These are phyloP conservation scores for Coenonympha glycerion DNA, from an alignment of 2,888 invertebrate species.

Conservation along the genomic window DNA sequence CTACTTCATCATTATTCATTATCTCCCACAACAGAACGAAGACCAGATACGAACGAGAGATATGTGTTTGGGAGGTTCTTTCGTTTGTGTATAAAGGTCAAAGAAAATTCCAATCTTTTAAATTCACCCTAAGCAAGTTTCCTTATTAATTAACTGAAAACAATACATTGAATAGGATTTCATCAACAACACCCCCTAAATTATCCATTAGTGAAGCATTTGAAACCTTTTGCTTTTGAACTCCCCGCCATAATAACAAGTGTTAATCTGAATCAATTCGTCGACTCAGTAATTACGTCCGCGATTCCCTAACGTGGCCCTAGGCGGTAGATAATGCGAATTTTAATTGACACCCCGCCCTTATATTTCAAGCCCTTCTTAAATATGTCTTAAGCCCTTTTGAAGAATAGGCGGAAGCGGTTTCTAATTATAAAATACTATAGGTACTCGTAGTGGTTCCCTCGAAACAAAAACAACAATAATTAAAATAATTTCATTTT, in stretches of 20 bases:
- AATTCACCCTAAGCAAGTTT: not conserved
- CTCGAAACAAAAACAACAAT: not conserved
- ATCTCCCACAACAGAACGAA: too few species aligned
- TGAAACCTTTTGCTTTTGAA: not conserved
- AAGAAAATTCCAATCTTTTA: not conserved
- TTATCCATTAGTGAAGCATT: not conserved
- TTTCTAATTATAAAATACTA: not conserved
- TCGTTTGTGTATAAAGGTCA: not conserved
- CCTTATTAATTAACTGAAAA: conserved; percentile 6
- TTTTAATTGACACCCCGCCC: conserved; percentile 44
- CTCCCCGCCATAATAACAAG: conserved; percentile 20
- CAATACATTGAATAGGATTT: conserved; percentile 2
- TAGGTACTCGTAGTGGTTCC: too few species aligned
- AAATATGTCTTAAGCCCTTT: conserved; percentile 1
- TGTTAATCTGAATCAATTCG: conserved; percentile 32
- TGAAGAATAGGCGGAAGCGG: conserved; percentile 13
- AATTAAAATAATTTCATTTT: too few species aligned
- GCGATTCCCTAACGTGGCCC: conserved; percentile 31
- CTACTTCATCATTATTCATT: too few species aligned
- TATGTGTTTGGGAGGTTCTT: too few species aligned
- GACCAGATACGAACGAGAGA: too few species aligned
- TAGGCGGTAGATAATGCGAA: conserved; percentile 39
- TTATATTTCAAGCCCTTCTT: conserved; percentile 18
- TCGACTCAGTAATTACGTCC: conserved; percentile 34
- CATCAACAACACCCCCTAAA: not conserved